These are phyloP conservation scores for Procambarus virginalis DNA, from an alignment of 1,140 invertebrate species.

Conservation along the genomic window DNA sequence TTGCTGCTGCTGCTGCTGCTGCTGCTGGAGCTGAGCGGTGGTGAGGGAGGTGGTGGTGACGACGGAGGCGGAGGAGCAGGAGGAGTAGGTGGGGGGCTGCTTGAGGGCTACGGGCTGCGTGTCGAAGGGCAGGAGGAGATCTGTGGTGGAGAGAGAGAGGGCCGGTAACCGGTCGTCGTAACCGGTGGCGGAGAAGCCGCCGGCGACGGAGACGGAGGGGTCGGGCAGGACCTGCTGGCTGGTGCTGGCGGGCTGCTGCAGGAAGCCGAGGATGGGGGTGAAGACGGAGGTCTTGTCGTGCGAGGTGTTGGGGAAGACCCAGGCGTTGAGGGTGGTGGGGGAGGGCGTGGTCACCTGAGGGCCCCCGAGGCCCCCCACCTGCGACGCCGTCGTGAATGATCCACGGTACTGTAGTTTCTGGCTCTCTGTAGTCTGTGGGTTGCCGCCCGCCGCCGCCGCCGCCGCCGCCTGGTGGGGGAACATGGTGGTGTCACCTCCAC, in stretches of 20 bases:
- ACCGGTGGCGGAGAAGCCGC: conserved; percentile 28
- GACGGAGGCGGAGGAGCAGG: conserved; percentile 67
- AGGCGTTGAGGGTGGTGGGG: conserved; percentile 69
- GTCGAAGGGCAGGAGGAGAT: conserved; percentile 66
- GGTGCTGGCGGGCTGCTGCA: conserved; percentile 71
- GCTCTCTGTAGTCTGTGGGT: conserved; percentile 6
- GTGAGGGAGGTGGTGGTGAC: conserved; percentile 70
- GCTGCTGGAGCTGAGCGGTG: conserved; percentile 66
- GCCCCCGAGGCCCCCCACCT: conserved; percentile 22
- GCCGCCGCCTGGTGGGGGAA: conserved; percentile 46
- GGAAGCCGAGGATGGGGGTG: conserved; percentile 77
- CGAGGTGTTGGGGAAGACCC: conserved; percentile 70
- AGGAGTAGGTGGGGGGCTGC: conserved; percentile 72
- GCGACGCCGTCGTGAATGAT: conserved; percentile 63
- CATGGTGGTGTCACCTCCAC: conserved; percentile 44
- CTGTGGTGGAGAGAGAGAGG: conserved; percentile 57
- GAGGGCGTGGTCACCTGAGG: conserved; percentile 70
- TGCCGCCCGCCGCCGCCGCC: conserved; percentile 25
- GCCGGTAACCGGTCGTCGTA: conserved; percentile 68
- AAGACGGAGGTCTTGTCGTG: conserved; percentile 79
- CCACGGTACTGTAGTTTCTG: conserved; percentile 68
- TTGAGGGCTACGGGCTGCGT: conserved; percentile 69
- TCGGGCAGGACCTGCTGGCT: conserved; percentile 59
- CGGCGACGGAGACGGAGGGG: conserved; percentile 36
- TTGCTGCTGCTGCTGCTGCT: conserved; percentile 68